A percentile compares a stretch with the other conserved stretches of the same genome.
Conservation (phyloP, 2,888 invertebrate species). For the Aphidoletes aphidimyza region DNA sequence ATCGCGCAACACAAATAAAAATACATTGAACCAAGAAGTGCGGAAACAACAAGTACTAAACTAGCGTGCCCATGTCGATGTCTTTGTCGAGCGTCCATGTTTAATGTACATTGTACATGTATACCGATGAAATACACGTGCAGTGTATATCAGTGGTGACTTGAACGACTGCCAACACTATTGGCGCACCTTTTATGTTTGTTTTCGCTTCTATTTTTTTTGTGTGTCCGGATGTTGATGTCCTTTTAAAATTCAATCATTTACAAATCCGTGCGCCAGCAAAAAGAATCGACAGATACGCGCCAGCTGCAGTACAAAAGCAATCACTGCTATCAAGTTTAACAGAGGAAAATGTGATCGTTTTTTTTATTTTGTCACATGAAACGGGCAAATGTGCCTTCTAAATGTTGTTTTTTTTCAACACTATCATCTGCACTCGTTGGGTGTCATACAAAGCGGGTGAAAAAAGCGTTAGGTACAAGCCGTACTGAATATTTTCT, state of each 20-base stretch:
- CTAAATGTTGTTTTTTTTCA: not conserved
- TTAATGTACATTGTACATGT: no score
- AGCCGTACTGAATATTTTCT: constrained; percentile 16
- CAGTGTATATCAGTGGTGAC: no score
- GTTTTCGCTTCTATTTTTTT: not conserved
- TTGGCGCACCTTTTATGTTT: not conserved
- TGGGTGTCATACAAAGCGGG: not conserved
- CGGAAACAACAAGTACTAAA: constrained; percentile 2
- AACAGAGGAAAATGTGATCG: not conserved
- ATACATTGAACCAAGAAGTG: not conserved
- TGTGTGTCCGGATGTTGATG: not conserved
- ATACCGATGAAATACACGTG: no score
- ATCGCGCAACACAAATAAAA: not conserved
- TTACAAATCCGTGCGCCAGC: not conserved
- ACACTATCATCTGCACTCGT: not conserved
- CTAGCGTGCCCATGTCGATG: no score
- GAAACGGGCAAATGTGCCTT: not conserved
- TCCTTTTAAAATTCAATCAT: constrained; percentile 45
- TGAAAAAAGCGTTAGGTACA: not conserved
- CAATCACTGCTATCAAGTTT: constrained; percentile 29
- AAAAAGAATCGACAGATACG: not conserved
- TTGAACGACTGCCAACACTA: not conserved
- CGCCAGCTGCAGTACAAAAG: constrained; percentile 32
- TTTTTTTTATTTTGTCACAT: not conserved
- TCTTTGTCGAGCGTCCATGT: no score